Conservation (phyloP, 2,797 vertebrate genomes). For the Pangasius mekongensis region DNA sequence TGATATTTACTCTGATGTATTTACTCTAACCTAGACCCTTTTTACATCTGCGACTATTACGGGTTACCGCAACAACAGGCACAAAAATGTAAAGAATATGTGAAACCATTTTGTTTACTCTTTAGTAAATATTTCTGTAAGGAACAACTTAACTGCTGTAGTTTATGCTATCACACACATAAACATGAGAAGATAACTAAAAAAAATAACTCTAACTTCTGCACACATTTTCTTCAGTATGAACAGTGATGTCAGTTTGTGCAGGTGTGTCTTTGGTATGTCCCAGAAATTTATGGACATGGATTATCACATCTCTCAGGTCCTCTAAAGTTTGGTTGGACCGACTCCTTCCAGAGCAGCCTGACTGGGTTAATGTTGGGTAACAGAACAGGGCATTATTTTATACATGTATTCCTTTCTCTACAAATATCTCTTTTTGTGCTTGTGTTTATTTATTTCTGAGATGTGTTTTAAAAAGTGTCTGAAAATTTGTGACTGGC, state of each 20-base stretch:
- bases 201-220: background rate
- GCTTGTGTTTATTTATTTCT: background rate
- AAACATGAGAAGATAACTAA: background rate
- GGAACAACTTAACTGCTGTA: background rate
- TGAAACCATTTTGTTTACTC: background rate
- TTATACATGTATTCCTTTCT: background rate
- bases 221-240: background rate
- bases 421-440: background rate
- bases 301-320: background rate
- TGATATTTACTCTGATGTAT: background rate
- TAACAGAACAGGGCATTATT: background rate
- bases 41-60: background rate
- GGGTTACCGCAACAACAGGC: background rate
- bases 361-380: background rate
- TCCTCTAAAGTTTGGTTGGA: background rate
- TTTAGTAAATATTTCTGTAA: background rate
- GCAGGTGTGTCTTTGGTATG: background rate
- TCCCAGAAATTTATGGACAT: background rate
- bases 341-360: background rate
- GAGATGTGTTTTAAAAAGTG: background rate
- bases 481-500: background rate
- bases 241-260: background rate
- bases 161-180: background rate
- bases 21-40: background rate
- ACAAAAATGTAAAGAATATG: background rate